phyloP scores from a whole-genome alignment of 2,888 invertebrate species.

The Prenolepis imparis region DNA sequence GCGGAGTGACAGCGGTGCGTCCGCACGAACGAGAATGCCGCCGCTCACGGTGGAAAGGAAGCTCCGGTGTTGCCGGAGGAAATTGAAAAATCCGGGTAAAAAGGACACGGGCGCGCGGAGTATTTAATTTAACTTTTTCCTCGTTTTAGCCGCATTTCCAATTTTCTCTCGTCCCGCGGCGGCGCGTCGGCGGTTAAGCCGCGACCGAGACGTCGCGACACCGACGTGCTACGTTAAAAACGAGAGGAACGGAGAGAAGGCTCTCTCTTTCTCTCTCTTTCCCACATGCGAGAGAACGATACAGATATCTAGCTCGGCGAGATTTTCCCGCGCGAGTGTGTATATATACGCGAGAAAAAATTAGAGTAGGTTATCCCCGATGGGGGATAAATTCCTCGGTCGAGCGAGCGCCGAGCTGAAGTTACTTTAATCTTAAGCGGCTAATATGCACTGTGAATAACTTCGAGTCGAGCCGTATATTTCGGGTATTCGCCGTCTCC shows the following conservation, averaged over 20 bases:
- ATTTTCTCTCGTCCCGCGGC: slow-evolving; percentile 74
- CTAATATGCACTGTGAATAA: slow-evolving; percentile 46
- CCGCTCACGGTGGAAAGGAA: slow-evolving; percentile 56
- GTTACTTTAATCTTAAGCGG: slow-evolving; percentile 51
- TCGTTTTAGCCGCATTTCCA: slow-evolving; percentile 80
- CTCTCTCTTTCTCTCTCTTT: background rate
- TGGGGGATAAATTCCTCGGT: slow-evolving; percentile 50
- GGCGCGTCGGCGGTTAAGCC: slow-evolving; percentile 61
- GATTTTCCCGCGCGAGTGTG: slow-evolving; percentile 31
- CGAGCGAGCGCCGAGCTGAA: slow-evolving; percentile 38
- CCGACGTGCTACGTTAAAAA: background rate
- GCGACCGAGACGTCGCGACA: slow-evolving; percentile 53
- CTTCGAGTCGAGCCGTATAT: slow-evolving; percentile 41
- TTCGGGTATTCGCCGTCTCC: background rate
- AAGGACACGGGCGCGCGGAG: slow-evolving; percentile 73
- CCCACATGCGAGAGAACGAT: slow-evolving; percentile 26
- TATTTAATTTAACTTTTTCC: slow-evolving; percentile 82
- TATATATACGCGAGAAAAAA: slow-evolving; percentile 23
- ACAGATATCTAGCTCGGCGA: slow-evolving; percentile 19
- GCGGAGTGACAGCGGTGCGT: slow-evolving; percentile 27
- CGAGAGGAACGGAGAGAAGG: background rate
- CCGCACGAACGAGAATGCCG: slow-evolving; percentile 14
- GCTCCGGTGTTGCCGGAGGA: slow-evolving; percentile 74
- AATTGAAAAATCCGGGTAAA: slow-evolving; percentile 82
- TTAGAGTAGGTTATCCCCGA: slow-evolving; percentile 39